Conservation (phyloP, 2,888 invertebrate species). For the Nephrotoma flavescens region DNA sequence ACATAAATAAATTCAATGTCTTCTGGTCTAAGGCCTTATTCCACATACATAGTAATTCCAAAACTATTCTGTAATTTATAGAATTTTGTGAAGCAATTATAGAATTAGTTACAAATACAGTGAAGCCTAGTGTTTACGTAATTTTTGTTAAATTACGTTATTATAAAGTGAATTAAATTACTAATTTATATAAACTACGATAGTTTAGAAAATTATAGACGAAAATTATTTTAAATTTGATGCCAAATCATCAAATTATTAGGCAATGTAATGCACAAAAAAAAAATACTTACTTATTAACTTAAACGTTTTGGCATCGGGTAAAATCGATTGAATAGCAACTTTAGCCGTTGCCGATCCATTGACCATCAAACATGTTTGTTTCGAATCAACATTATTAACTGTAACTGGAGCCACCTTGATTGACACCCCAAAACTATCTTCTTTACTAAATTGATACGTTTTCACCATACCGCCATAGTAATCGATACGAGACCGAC, state of each 20-base stretch:
- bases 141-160: too few species aligned
- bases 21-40: too few species aligned
- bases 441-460: constrained; percentile 52
- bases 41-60: too few species aligned
- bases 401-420: constrained; percentile 81
- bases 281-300: constrained; percentile 34
- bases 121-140: too few species aligned
- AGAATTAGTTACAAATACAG: too few species aligned
- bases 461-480: constrained; percentile 93
- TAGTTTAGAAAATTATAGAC: not conserved
- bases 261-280: not conserved
- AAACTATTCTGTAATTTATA: too few species aligned
- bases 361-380: constrained; percentile 72
- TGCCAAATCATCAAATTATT: not conserved
- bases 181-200: too few species aligned
- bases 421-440: constrained; percentile 52
- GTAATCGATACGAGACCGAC: constrained; percentile 81
- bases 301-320: constrained; percentile 62
- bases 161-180: too few species aligned
- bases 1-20: too few species aligned
- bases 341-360: constrained; percentile 49
- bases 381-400: constrained; percentile 39
- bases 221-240: not conserved
- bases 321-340: constrained; percentile 61
- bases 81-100: too few species aligned